Percentiles rank a stretch among this genome's conserved stretches.
phyloP scores from a whole-genome alignment of 2,113 vertebrate species.

The Tachuris rubrigastra region DNA sequence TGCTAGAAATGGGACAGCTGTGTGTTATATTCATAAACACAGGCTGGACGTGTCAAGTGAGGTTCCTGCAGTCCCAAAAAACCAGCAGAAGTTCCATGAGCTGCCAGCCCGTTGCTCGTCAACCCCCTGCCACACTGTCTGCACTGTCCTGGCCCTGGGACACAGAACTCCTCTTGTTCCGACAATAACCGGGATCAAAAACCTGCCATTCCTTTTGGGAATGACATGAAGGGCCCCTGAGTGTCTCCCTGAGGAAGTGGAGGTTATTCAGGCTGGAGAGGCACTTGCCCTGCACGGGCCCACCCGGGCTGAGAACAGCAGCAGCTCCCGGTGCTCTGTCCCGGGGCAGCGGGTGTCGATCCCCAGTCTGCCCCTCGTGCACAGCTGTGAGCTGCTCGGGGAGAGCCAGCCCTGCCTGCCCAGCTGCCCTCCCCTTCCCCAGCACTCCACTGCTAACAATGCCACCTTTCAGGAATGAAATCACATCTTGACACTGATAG shows the following conservation, averaged over 20 bases:
- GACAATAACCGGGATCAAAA: neutral
- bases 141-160: neutral
- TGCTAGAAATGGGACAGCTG: neutral
- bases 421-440: slow-evolving; percentile 72
- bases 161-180: neutral
- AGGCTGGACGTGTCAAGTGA: neutral
- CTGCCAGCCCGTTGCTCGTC: neutral
- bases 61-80: neutral
- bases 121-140: neutral
- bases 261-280: neutral
- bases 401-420: slow-evolving; percentile 37
- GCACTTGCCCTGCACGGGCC: neutral
- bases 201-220: neutral
- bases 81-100: neutral
- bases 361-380: slow-evolving; percentile 18
- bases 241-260: neutral
- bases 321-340: neutral
- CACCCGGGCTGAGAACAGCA: neutral
- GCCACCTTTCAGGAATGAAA: slow-evolving; percentile 68
- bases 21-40: neutral
- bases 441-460: slow-evolving; percentile 69
- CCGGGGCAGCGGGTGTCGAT: neutral
- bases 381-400: slow-evolving; percentile 42
- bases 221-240: neutral
- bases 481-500: slow-evolving; percentile 59